Base-by-base conservation (phyloP, 2,113 vertebrate species). In the Falco punctatus region DNA sequence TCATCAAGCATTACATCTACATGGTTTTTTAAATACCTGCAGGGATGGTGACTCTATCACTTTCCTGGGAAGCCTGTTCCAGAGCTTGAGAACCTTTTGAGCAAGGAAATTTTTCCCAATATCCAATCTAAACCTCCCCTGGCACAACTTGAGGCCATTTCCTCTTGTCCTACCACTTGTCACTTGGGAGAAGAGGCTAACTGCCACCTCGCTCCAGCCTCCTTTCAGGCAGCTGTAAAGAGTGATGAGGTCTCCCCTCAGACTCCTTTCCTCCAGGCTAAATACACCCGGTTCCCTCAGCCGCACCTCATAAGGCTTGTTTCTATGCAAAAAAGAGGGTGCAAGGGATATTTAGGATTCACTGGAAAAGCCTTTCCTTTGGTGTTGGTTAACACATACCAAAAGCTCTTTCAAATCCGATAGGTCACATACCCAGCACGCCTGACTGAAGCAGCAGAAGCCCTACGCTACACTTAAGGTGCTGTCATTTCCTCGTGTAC, bases 161-260 rank as follows among this genome's bases (percentile, higher is more conserved):
- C 38, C 12, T 75, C 24, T 48, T 19, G 13, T 59, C 18, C 16
- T 61, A 8, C 71, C 2, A 0, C 18, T 33, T 42, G 17, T 32
- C 28, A 20, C 5, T 2, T n/a, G 15, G 26, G 33, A 62, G 61
- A 71, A 74, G 35, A 44, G 18, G 35, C 14, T 1, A 2, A 52
- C 3, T 2, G 9, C 2, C 67, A 22, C 27, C 42, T 26, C 1
- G 0, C 49, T 46, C 30, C 52, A 90, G 0, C 14, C 33, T 28
- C 15, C 32, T 52, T 42, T 48, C 32, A 61, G 20, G 22, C 11
- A 57, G 28, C 2, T 48, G 28, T 20, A 30, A 6, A 49, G 48
- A 35, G 6, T 1, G 0, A 21, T 32, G 27, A 69, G 8, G 38
- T 61, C 55, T 42, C 18, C 17, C 26, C 17, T 62, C 8, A 30